Evolutionary conservation across 2,888 invertebrate species (phyloP).

Genomic region (Antitype chi): DNA sequence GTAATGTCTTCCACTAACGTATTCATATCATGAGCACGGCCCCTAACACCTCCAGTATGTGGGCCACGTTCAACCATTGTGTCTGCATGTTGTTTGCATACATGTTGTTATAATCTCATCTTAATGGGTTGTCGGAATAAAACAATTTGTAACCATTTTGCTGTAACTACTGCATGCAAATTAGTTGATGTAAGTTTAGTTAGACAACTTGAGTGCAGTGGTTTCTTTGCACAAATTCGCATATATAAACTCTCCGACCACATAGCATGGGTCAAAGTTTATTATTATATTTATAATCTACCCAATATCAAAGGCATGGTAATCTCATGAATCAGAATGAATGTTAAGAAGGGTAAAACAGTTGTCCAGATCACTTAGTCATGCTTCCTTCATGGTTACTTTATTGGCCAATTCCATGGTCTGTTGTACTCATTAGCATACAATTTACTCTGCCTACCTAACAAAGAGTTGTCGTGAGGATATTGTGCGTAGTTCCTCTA

Average conservation of each 20-base stretch:
- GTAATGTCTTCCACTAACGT: constrained; percentile 1
- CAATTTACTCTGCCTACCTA: constrained; percentile 26
- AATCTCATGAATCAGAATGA: neutral
- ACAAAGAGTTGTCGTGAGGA: constrained; percentile 48
- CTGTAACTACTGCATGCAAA: constrained; percentile 22
- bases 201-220: constrained; percentile 2
- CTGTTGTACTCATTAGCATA: constrained; percentile 8
- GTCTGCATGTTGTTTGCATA: constrained; percentile 55
- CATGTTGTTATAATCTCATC: constrained; percentile 57
- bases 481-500: constrained; percentile 49
- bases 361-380: constrained; percentile 9
- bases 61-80: constrained; percentile 60
- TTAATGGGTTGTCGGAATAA: constrained; percentile 54
- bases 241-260: too few relatives aligned
- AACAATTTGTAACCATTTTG: constrained; percentile 55
- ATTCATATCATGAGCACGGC: constrained; percentile 52
- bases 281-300: neutral
- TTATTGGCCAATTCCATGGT: constrained; percentile 26
- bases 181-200: constrained; percentile 11
- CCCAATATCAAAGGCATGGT: neutral
- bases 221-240: neutral
- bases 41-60: constrained; percentile 49
- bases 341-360: constrained; percentile 8
- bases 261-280: neutral
- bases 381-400: constrained; percentile 9